Conservation (phyloP, 2,797 vertebrate species). For the Staurois parvus region DNA sequence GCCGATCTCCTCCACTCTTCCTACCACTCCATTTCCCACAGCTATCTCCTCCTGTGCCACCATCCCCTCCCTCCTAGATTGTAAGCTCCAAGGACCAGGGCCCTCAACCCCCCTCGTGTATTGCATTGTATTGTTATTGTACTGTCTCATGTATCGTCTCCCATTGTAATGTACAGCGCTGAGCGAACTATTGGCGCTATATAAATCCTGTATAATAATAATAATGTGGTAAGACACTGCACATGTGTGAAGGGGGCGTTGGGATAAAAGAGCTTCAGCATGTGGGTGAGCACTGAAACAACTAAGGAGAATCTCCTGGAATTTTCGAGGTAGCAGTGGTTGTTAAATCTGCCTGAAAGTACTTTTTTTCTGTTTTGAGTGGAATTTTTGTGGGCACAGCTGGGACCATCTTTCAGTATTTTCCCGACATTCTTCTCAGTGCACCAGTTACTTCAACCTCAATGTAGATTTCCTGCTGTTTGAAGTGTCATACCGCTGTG, state of each 20-base stretch:
- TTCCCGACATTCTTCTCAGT: neutral
- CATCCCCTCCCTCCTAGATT: no score
- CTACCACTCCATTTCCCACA: no score
- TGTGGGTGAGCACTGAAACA: neutral
- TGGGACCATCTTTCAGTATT: constrained; percentile 1
- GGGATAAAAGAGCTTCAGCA: neutral
- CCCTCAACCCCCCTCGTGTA: no score
- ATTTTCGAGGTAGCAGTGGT: neutral
- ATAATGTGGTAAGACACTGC: no score
- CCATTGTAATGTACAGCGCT: no score
- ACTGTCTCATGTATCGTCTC: no score
- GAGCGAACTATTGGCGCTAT: no score
- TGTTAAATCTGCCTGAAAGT: neutral
- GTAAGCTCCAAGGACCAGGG: no score
- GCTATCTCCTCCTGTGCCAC: no score
- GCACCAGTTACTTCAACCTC: neutral
- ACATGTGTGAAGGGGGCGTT: neutral
- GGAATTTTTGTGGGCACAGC: neutral
- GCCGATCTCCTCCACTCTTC: no score
- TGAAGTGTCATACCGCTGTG: constrained; percentile 23
- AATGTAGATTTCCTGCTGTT: constrained; percentile 1
- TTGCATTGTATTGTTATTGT: no score
- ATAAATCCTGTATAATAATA: no score
- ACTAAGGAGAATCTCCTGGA: neutral
- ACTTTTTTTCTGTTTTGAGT: neutral